Conservation (phyloP, 1,140 invertebrate genomes). For the Drosophila parvula region DNA sequence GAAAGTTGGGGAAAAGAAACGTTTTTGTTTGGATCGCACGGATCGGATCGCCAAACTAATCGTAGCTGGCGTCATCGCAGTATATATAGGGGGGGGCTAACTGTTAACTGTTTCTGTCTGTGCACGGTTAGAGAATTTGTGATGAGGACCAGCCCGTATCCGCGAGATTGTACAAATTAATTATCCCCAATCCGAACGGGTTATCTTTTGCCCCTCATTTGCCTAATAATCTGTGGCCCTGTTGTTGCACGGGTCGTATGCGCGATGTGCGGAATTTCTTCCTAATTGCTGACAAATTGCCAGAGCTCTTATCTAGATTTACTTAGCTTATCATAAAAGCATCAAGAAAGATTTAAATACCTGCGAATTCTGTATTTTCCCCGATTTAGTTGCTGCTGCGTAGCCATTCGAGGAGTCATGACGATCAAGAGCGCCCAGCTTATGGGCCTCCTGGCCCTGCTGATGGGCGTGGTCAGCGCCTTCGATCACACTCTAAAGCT, state of each 20-base stretch:
- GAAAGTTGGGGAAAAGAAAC: constrained; percentile 18
- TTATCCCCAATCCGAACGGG: constrained; percentile 29
- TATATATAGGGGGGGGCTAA: constrained; percentile 51
- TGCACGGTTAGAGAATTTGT: constrained; percentile 54
- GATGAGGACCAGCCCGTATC: constrained; percentile 53
- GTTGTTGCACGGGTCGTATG: constrained; percentile 41
- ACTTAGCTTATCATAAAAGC: constrained; percentile 4
- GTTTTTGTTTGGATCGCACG: constrained; percentile 9
- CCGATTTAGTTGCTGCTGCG: constrained; percentile 11
- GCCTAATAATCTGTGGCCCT: constrained; percentile 24
- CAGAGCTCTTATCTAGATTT: constrained; percentile 37
- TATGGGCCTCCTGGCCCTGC: constrained; percentile 40
- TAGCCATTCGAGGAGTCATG: constrained; percentile 39
- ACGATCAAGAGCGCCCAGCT: constrained; percentile 42
- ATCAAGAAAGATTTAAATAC: neutral
- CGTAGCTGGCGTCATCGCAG: constrained; percentile 73
- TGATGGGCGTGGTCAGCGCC: constrained; percentile 51
- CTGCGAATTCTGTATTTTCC: neutral
- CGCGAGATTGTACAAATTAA: constrained; percentile 34
- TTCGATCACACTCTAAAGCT: constrained; percentile 67
- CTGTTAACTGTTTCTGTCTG: constrained; percentile 62
- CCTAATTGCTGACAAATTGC: constrained; percentile 67
- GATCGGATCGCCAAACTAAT: constrained; percentile 27
- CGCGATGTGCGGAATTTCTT: constrained; percentile 37
- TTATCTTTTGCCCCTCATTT: constrained; percentile 25